Conservation (phyloP, 2,797 vertebrate species). For the Enteromius afrohamiltoni region DNA sequence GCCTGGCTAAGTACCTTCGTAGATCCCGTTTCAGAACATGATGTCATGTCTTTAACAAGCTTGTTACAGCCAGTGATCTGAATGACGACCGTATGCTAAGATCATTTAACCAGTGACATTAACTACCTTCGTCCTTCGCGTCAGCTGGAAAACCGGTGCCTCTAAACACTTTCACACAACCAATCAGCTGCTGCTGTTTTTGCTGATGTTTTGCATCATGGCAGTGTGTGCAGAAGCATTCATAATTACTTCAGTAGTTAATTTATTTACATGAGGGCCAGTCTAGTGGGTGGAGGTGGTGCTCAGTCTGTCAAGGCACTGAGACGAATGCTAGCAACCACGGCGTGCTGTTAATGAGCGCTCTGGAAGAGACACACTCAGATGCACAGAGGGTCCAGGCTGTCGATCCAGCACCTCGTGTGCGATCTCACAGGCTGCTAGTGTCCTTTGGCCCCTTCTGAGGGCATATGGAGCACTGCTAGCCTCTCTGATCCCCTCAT, state of each 20-base stretch:
- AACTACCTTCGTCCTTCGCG: constrained; percentile 14
- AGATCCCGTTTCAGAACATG: constrained; percentile 3
- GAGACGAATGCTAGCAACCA: constrained; percentile 15
- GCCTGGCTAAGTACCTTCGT: background rate
- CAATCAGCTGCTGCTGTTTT: background rate
- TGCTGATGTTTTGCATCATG: constrained; percentile 15
- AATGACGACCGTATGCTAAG: constrained; percentile 32
- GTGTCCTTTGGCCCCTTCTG: background rate
- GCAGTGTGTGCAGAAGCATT: constrained; percentile 31
- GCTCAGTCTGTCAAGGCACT: constrained; percentile 35
- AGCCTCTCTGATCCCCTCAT: background rate
- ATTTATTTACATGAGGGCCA: constrained; percentile 54
- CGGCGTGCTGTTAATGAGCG: constrained; percentile 50
- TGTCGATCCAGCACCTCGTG: background rate
- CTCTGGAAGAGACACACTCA: constrained; percentile 44
- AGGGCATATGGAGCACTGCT: background rate
- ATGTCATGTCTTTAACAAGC: background rate
- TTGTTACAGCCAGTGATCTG: constrained; percentile 24
- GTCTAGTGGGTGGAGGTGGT: constrained; percentile 41
- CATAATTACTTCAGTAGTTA: constrained; percentile 61
- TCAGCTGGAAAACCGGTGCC: constrained; percentile 37
- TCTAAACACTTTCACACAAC: constrained; percentile 29
- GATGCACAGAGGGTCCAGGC: background rate
- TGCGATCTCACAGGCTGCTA: background rate
- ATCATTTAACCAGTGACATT: constrained; percentile 47